A percentile compares a stretch with the other conserved stretches of the same genome.
phyloP scores from a whole-genome alignment of 2,888 invertebrate genomes.

The Bellardia bayeri region DNA sequence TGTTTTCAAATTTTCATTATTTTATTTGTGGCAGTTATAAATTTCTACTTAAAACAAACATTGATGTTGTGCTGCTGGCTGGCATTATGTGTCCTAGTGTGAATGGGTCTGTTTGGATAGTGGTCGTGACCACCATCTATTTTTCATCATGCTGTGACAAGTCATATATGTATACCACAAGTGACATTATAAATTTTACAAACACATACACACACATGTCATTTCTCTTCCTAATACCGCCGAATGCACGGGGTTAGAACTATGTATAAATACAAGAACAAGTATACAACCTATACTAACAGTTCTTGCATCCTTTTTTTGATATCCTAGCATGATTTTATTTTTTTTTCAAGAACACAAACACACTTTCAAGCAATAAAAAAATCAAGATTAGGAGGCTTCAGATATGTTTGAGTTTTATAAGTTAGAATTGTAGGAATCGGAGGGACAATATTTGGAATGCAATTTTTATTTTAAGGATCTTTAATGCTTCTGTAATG shows the following conservation, averaged over 20 bases:
- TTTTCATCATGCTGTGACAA: constrained; percentile 72
- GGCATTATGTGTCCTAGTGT: constrained; percentile 48
- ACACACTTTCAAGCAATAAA: neutral
- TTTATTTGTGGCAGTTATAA: constrained; percentile 64
- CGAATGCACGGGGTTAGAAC: constrained; percentile 36
- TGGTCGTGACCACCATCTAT: constrained; percentile 72
- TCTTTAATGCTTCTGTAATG: too few species aligned
- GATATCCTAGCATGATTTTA: constrained; percentile 39
- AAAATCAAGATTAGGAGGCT: neutral
- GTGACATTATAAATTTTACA: constrained; percentile 82
- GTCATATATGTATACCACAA: constrained; percentile 70
- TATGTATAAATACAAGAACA: constrained; percentile 30
- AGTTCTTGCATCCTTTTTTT: constrained; percentile 64
- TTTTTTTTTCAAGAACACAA: constrained; percentile 40
- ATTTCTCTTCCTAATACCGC: constrained; percentile 27
- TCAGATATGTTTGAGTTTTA: too few species aligned
- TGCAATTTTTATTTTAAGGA: too few species aligned
- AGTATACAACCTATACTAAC: constrained; percentile 58
- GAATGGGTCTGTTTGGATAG: constrained; percentile 24
- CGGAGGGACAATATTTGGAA: too few species aligned
- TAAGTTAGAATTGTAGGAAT: too few species aligned
- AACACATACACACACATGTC: constrained; percentile 52
- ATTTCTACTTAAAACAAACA: constrained; percentile 57
- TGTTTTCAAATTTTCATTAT: constrained; percentile 9
- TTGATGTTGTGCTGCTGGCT: constrained; percentile 52